Evolutionary conservation across 2,888 invertebrate species (phyloP), one percentile per base, ranked within the genome.

Genomic region (Euclidia mi): DNA sequence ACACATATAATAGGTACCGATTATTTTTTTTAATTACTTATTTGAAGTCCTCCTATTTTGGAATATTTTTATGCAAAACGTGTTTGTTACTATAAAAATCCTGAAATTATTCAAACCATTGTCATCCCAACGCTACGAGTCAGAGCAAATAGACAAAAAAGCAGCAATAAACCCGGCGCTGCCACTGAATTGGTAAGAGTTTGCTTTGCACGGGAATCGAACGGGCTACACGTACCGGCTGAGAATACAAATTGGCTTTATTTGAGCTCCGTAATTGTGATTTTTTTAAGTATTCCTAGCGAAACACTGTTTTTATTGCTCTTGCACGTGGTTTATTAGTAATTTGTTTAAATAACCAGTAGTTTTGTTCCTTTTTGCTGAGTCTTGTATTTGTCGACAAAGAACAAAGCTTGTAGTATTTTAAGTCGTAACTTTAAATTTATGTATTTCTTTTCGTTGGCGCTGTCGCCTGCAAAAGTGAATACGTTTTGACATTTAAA

Each of bases 151-250:
- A 71, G 64, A 70, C 58, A 61, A 61, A 74, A 73, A 72, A 62
- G 35, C 64, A 52, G 71, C 67, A 65, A 64, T 61, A 73, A 66
- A 69, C 58, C 51, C 43, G 44, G 52, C 48, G 51, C 75, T 57
- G 56, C 66, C 59, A 60, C 63, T 59, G 72, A 74, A 76, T 72
- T 59, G 56, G 65, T 65, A 61, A 75, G 61, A 71, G 77, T 75
- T 76, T 72, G 62, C 65, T 60, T 64, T 71, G 65, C 59, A 56
- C 63, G 42, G 46, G 68, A 71, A 78, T 76, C 74, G 79, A 71
- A 76, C 66, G 56, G 52, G 37, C 56, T 51, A 69, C 75, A 66
- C 56, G 65, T 56, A 64, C 58, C 50, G 29, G 41, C 11, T 34
- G 11, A 32, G 71, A 73, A 79, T 76, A 76, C 71, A 73, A 71